Evolutionary conservation across 2,113 vertebrate genomes (phyloP), one percentile per base, ranked within the genome.

Genomic region (Oryzias javanicus): DNA sequence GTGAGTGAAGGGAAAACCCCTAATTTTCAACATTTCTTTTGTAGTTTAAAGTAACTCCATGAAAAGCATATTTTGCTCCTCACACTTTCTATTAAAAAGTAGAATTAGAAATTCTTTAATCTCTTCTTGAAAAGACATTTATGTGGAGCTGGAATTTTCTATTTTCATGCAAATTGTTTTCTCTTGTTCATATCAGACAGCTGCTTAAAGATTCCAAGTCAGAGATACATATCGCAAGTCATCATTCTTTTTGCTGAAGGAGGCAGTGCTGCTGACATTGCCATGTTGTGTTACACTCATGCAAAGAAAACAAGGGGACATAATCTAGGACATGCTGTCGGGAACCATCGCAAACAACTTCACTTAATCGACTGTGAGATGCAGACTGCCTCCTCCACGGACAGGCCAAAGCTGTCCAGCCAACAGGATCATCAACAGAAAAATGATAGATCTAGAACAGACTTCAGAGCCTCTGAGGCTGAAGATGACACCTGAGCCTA

Each of bases 231-330:
- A 80, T 88, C 74, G 71, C 65, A 57, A 87, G 85, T 88, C 86
- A 86, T 88, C 82, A 76, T 86, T 83, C 73, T 87, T 86, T 90
- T 75, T 87, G 88, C 87, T 91, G 86, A 89, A 89, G 84, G 84
- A 90, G 77, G 87, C 82, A 82, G 78, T 64, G 78, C 78, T 82
- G 77, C 79, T 81, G 83, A 84, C 74, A 64, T 78, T 88, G 89
- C 85, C 89, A 86, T 66, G 82, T 83, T 86, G 80, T 74, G 88
- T 91, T 88, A 90, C 69, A 81, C 71, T 92, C 88, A 82, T 75
- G 63, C 68, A 45, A 56, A 67, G 78, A 86, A 88, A 86, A 89
- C 76, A 86, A 78, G 73, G 76, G 79, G 69, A 75, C 83, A 84
- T 79, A 83, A 84, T 87, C 80, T 86, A 85, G 77, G 83, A 85